phyloP scores from a whole-genome alignment of 1,140 invertebrate genomes.

The Stratiolaelaps scimitus region DNA sequence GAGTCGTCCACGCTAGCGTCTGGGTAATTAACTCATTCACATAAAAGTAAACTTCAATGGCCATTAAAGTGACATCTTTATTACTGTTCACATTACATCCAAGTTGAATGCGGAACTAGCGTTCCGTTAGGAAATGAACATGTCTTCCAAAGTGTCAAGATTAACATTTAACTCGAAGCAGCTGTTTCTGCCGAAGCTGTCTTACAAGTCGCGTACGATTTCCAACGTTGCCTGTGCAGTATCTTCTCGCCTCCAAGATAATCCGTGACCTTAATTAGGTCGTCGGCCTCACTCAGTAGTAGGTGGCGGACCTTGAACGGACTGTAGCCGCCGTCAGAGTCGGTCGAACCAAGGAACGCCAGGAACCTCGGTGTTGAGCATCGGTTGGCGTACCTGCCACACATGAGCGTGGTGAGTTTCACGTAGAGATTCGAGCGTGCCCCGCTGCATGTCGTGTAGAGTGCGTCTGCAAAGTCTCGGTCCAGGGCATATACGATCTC shows the following conservation, averaged over 20 bases:
- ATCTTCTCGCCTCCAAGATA: neutral
- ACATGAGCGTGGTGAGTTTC: conserved; percentile 14
- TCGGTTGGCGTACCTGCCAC: neutral
- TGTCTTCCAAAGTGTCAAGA: too few species aligned
- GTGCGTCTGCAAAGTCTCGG: neutral
- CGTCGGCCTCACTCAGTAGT: neutral
- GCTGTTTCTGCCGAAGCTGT: too few species aligned
- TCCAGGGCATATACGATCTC: conserved; percentile 16
- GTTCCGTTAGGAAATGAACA: too few species aligned
- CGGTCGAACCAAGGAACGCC: neutral
- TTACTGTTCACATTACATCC: too few species aligned
- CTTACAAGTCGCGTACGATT: neutral
- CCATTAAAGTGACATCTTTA: too few species aligned
- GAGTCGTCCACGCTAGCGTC: too few species aligned
- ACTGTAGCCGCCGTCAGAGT: conserved; percentile 8
- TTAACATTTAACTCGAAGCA: too few species aligned
- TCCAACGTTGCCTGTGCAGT: neutral
- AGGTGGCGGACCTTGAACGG: conserved; percentile 13
- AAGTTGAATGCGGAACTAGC: too few species aligned
- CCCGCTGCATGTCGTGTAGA: neutral
- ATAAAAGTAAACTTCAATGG: too few species aligned
- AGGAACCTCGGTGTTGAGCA: neutral
- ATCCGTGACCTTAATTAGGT: neutral
- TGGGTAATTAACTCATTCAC: too few species aligned
- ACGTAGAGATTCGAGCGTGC: neutral